Base-by-base conservation (phyloP, 1,140 invertebrate genomes). In the Drosophila rhopaloa region DNA sequence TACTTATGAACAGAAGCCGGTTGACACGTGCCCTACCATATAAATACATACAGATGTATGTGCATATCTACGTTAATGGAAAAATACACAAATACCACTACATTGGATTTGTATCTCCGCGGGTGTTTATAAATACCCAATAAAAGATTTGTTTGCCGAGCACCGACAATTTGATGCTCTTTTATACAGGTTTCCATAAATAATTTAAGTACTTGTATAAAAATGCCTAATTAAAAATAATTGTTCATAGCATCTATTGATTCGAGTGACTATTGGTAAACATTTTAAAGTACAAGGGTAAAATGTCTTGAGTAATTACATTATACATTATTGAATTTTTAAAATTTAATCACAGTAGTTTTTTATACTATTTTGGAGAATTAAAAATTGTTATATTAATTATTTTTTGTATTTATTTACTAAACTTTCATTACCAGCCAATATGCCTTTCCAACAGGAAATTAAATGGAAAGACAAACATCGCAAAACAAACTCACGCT, bases 81-180 rank as follows among this genome's bases (percentile, higher is more conserved):
- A 67, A 65, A 67, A 48, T 63, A 40, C 62, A 66, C 19, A 32
- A 10, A 63, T 19, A 58, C 54, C 11, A 32, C 44, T 19, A 65
- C 57, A 46, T 16, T 14, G 13, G n/a, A 35, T 32, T 43, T 24
- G 29, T 63, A 27, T 63, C 14, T 32, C 13, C 1, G 29, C 40
- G 16, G 38, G 19, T 60, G 56, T 47, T 62, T 61, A 66, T 62
- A 66, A 62, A 66, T 66, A 66, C 62, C 19, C 41, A 50, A 67
- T 40, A 47, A 27, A 14, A 10, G 10, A 27, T 35, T 0, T 27
- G 4, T 27, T 13, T 8, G 0, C 2, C 8, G 0, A 10, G 8
- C 14, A 29, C 5, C 9, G 32, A 62, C n/a, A 13, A 29, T 19
- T 6, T 11, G 5, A 61, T 61, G 32, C 62, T 4, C 61, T 63